Evolutionary conservation across 1,140 invertebrate species (phyloP).

Genomic region (Archegozetes longisetosus): DNA sequence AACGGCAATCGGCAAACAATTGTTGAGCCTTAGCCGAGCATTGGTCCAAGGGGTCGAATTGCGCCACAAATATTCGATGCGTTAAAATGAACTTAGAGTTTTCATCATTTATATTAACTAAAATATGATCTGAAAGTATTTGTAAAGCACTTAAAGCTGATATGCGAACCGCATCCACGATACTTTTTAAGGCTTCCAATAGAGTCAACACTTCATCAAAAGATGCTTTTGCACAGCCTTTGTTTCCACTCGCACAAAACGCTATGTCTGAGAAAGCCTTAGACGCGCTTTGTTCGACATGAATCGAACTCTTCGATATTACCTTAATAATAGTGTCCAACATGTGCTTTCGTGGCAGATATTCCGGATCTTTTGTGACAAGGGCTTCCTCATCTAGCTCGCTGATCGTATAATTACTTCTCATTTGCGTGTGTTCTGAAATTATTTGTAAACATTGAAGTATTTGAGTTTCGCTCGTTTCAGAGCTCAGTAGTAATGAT

Average conservation of each 20-base stretch:
- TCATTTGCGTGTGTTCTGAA: slow-evolving; percentile 47
- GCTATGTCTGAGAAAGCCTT: slow-evolving; percentile 58
- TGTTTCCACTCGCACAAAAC: slow-evolving; percentile 43
- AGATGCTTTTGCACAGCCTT: slow-evolving; percentile 42
- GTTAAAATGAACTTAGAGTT: slow-evolving; percentile 42
- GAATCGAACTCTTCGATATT: slow-evolving; percentile 46
- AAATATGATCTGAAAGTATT: slow-evolving; percentile 7
- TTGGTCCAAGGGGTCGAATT: slow-evolving; percentile 40
- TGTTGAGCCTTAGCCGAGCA: slow-evolving; percentile 15
- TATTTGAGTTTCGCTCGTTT: slow-evolving; percentile 39
- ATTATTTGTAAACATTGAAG: slow-evolving; percentile 42
- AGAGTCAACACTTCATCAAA: slow-evolving; percentile 56
- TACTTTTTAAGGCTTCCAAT: slow-evolving; percentile 54
- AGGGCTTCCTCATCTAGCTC: slow-evolving; percentile 23
- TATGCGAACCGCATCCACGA: slow-evolving; percentile 52
- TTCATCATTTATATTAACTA: slow-evolving; percentile 28
- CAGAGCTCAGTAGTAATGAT: slow-evolving; percentile 36
- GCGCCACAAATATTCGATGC: slow-evolving; percentile 56
- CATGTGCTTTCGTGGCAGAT: slow-evolving; percentile 62
- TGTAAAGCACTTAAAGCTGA: slow-evolving; percentile 45
- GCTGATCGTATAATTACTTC: slow-evolving; percentile 29
- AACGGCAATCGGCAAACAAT: slow-evolving; percentile 4
- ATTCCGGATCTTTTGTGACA: slow-evolving; percentile 40
- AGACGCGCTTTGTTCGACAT: slow-evolving; percentile 56
- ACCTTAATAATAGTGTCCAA: slow-evolving; percentile 60